Base-by-base conservation (phyloP, 2,888 invertebrate species). In the Andrena hattorfiana region DNA sequence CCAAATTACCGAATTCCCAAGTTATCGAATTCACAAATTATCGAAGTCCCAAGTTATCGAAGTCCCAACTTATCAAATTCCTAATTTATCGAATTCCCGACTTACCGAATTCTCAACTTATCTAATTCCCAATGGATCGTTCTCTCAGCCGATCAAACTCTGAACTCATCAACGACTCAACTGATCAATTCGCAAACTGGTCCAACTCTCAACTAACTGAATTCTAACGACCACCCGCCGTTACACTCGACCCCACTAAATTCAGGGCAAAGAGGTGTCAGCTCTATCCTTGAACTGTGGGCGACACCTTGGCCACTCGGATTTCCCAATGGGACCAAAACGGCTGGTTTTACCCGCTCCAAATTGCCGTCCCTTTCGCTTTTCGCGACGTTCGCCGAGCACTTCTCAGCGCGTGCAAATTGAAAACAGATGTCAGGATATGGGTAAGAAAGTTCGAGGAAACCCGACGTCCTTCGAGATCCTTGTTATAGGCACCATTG, bases 181-280 rank as follows among this genome's bases (percentile, higher is more conserved):
- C 42, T 16, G 42, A 16, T 16, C 42, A 42, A 42, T 42, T 42
- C 42, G 0, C 42, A 4, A 16, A 42, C 42, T 4, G 42, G 13
- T 42, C 4, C 42, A 42, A 42, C 16, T 42, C 42, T 42, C 42
- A 16, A 42, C 42, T 16, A 42, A 42, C 42, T 42, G 16, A 42
- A 42, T 42, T 79, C 35, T 42, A 71, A 75, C 81, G 81, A 84
- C 73, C 60, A 56, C 63, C 76, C 77, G 59, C 32, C 63, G 77
- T 54, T 72, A 60, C 70, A 20, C 35, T n/a, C 26, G 48, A 2
- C n/a, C 74, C 59, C 26, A n/a, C 49, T 71, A 63, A 85, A 85
- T 80, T 75, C 70, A 68, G 83, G 79, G 87, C 86, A 87, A 87
- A 79, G 82, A 68, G 78, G 86, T 78, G 78, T 86, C 78, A 82